Conservation (phyloP, 2,797 vertebrate genomes). For the Bovichtus variegatus region DNA sequence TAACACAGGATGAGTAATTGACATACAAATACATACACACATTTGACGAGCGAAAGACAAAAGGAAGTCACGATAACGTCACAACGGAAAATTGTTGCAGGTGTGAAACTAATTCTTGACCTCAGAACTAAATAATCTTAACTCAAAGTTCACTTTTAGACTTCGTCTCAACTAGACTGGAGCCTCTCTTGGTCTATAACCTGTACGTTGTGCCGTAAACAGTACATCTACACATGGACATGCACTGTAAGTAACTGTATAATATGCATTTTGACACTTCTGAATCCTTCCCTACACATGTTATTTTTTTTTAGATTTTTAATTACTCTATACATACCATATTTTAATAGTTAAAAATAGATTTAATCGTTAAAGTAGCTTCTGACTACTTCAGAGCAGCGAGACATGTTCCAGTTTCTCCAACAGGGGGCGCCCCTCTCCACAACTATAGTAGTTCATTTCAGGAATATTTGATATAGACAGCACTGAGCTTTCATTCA, state of each 20-base stretch:
- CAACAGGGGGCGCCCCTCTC: slow-evolving; percentile 69
- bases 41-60: too few relatives aligned
- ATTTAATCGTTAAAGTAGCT: too few relatives aligned
- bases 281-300: not conserved
- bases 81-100: not conserved
- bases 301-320: not conserved
- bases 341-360: too few relatives aligned
- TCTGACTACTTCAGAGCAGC: not conserved
- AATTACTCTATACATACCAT: too few relatives aligned
- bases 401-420: slow-evolving; percentile 1
- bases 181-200: not conserved
- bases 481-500: not conserved
- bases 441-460: not conserved
- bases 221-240: not conserved
- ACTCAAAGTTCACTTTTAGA: too few relatives aligned
- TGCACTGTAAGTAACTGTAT: not conserved
- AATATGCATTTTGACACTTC: not conserved
- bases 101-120: not conserved
- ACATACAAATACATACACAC: too few relatives aligned
- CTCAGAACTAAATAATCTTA: not conserved
- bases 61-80: not conserved
- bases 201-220: not conserved
- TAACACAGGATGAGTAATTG: too few relatives aligned
- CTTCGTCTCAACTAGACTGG: not conserved
- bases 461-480: not conserved